Evolutionary conservation across 2,888 invertebrate species (phyloP).

Genomic region (Ceramica pisi): DNA sequence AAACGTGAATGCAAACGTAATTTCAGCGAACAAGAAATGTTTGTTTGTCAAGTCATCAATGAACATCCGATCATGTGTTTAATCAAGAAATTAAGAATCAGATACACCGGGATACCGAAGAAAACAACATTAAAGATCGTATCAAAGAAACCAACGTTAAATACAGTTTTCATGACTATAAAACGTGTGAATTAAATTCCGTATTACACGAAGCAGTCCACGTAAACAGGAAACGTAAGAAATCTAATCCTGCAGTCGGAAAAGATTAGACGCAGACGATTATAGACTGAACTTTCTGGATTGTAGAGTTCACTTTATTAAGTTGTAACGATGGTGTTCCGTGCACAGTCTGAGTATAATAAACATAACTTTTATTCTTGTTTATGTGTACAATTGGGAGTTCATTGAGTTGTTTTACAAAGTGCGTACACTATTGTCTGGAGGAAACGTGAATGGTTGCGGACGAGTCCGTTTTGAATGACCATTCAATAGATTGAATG

Average conservation of each 20-base stretch:
- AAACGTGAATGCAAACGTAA: constrained; percentile 48
- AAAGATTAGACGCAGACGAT: constrained; percentile 27
- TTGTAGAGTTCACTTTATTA: constrained; percentile 45
- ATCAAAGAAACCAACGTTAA: constrained; percentile 64
- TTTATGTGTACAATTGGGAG: constrained; percentile 60
- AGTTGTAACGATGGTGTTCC: constrained; percentile 13
- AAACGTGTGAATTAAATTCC: constrained; percentile 61
- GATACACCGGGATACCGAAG: constrained; percentile 30
- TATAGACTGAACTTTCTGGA: constrained; percentile 36
- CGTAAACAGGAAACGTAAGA: constrained; percentile 65
- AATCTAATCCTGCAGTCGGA: constrained; percentile 57
- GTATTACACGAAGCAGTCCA: constrained; percentile 52
- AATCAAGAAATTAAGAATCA: constrained; percentile 42
- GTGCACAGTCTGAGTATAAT: constrained; percentile 37
- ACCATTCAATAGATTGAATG: constrained; percentile 30
- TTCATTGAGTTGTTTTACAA: constrained; percentile 64
- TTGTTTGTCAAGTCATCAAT: constrained; percentile 58
- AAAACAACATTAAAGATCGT: constrained; percentile 57
- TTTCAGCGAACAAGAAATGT: constrained; percentile 33
- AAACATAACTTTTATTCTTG: constrained; percentile 64
- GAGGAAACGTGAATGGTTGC: constrained; percentile 44
- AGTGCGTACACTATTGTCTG: constrained; percentile 56
- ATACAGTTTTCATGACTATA: constrained; percentile 58
- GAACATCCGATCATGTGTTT: constrained; percentile 53
- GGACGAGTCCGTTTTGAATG: constrained; percentile 32